Base-by-base conservation (phyloP, 1,140 invertebrate genomes). In the Aphidius gifuensis region DNA sequence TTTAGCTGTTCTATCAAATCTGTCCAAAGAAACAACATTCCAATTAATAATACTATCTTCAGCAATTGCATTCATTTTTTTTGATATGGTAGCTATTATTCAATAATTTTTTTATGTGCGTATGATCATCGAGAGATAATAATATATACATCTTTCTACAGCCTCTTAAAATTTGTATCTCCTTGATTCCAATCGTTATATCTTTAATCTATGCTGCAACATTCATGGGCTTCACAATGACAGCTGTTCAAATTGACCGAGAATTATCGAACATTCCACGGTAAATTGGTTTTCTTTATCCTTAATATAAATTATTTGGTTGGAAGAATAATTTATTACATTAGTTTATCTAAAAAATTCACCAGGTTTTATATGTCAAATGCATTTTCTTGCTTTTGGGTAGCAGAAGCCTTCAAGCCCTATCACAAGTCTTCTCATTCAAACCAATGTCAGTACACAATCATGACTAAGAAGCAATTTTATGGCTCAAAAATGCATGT, bases 31-130 rank as follows among this genome's bases (percentile, higher is more conserved):
- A 70, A 70, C 82, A 43, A 83, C 78, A 5, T 84, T 83, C 53
- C 80, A 84, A 67, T 53, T 79, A 1, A 82, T 84, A 68, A 77
- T 85, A 43, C 62, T 84, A 7, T 64, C 76, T 50, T 76, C 82
- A 23, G 83, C 83, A 8, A 69, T 84, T 16, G 78, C 82, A 77
- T 84, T 83, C 45, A 83, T 84, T 32, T 82, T 84, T 58, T 75
- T 85, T 60, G 83, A 82, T n/a, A 66, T 84, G 23, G 23, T 16
- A 16, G 16, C 16, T 16, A 16, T 16, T 16, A 16, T 16, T 16
- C 16, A 16, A 16, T 16, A 16, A 16, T 16, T 16, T 16, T 16
- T 16, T 0, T 0, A 16, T 16, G 16, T 16, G 16, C 16, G 16
- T 16, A 16, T 16, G 16, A 0, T 16, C 16, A 16, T 16, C 16